Evolutionary conservation across 2,797 vertebrate species (phyloP), one percentile per base, ranked within the genome.

Genomic region (Girardinus metallicus): DNA sequence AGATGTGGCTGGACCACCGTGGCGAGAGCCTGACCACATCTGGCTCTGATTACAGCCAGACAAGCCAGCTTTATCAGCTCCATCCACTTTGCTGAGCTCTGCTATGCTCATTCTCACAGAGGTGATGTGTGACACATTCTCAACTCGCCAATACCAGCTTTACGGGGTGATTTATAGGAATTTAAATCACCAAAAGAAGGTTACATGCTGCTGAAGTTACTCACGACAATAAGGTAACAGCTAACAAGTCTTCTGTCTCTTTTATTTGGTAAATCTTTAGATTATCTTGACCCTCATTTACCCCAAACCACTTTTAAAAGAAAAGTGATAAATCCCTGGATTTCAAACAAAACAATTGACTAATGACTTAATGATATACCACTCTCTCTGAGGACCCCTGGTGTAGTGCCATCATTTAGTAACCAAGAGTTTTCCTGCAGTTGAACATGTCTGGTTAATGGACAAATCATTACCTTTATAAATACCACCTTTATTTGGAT

Each of bases 1-100:
- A 95, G 94, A 95, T 95, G 94, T 95, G 95, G 94, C 91, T 78
- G 91, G 93, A 96, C 94, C 93, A 93, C 93, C 95, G 88, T 93
- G 94, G 94, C 88, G 94, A 95, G 92, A 93, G 94, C 92, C 94
- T 88, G 85, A 82, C 88, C 94, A 93, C 96, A 96, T 96, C 95
- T 96, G 96, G 93, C 90, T 93, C 92, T 95, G 94, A 95, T 96
- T 96, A 95, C 77, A 84, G 85, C 92, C 94, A 95, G 94, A 96
- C 95, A 95, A 95, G 94, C 92, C 93, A 91, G 95, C 93, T 94
- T 95, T 95, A 96, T 96, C 95, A 93, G 89, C 94, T 91, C 89
- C 90, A 91, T 94, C 87, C 93, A 95, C 94, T 93, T 91, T 81
- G 76, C 93, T 88, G 91, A 90, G 91, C 90, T 88, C 87, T 91